phyloP scores from a whole-genome alignment of 2,888 invertebrate species.

The Lycaena phlaeas region DNA sequence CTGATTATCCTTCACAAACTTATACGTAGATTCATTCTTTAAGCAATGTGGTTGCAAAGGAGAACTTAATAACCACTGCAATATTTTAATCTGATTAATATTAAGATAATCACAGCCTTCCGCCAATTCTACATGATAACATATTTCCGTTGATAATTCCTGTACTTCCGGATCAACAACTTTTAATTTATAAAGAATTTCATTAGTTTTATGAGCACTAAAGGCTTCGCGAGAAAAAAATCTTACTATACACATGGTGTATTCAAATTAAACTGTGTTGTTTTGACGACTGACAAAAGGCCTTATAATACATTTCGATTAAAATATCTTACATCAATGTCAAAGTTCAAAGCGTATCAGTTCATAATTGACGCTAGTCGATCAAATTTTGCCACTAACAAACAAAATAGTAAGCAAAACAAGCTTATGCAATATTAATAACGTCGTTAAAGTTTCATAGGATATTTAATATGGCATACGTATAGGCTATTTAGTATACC shows the following conservation, averaged over 20 bases:
- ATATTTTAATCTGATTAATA: slow-evolving; percentile 73
- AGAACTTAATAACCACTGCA: slow-evolving; percentile 86
- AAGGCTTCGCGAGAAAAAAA: slow-evolving; percentile 76
- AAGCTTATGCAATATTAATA: slow-evolving; percentile 11
- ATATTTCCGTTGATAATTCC: slow-evolving; percentile 79
- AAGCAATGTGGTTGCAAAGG: slow-evolving; percentile 77
- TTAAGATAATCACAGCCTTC: slow-evolving; percentile 64
- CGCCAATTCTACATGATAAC: slow-evolving; percentile 83
- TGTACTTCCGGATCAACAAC: slow-evolving; percentile 55
- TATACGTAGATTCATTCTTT: slow-evolving; percentile 64
- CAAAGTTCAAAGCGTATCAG: slow-evolving; percentile 44
- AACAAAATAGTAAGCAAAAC: slow-evolving; percentile 11
- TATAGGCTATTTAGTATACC: no score
- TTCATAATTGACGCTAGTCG: slow-evolving; percentile 33
- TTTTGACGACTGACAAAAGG: neutral
- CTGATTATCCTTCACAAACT: slow-evolving; percentile 41
- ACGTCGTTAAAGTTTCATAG: no score
- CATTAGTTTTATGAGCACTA: slow-evolving; percentile 72
- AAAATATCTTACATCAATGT: slow-evolving; percentile 56
- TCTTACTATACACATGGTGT: slow-evolving; percentile 68
- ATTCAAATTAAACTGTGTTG: slow-evolving; percentile 3
- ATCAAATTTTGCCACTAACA: slow-evolving; percentile 18
- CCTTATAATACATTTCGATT: neutral
- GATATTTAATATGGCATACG: no score
- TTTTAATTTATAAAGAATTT: slow-evolving; percentile 71